Percentiles rank a stretch among this genome's conserved stretches.
Evolutionary conservation across 2,888 invertebrate genomes (phyloP).

Genomic region (Synergus umbraculus): DNA sequence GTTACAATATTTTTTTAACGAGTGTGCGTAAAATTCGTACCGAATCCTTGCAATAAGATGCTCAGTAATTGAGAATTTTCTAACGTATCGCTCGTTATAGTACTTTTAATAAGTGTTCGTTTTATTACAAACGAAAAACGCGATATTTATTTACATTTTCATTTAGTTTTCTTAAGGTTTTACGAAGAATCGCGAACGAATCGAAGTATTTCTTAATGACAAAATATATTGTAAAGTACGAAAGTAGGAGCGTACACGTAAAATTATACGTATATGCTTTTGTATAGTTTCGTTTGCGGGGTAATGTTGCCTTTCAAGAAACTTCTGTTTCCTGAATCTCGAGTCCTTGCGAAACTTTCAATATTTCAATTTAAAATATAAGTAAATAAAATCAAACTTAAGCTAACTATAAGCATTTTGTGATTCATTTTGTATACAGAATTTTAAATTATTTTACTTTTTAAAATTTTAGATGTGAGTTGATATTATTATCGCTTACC

Average conservation of each 20-base stretch:
- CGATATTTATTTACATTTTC: slow-evolving; percentile 40
- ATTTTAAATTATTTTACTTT: slow-evolving; percentile 12
- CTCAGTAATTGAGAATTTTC: slow-evolving; percentile 27
- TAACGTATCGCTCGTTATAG: slow-evolving; percentile 31
- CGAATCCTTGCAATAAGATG: slow-evolving; percentile 36
- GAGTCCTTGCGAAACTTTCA: slow-evolving; percentile 18
- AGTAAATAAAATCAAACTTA: slow-evolving; percentile 29
- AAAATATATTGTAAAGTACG: slow-evolving; percentile 35
- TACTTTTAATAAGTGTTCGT: slow-evolving; percentile 37
- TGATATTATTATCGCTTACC: slow-evolving; percentile 17
- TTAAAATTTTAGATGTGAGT: neutral
- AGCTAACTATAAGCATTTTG: slow-evolving; percentile 28
- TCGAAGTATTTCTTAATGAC: slow-evolving; percentile 26
- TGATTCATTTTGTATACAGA: slow-evolving; percentile 25
- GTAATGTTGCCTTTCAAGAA: neutral
- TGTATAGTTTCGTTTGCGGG: slow-evolving; percentile 19
- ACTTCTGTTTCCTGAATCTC: slow-evolving; percentile 25
- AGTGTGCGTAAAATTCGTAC: slow-evolving; percentile 29
- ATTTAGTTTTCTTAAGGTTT: slow-evolving; percentile 30
- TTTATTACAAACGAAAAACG: slow-evolving; percentile 21
- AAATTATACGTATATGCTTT: slow-evolving; percentile 20
- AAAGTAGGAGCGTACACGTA: slow-evolving; percentile 33
- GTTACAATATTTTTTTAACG: slow-evolving; percentile 17
- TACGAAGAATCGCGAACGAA: slow-evolving; percentile 23
- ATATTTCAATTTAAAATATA: slow-evolving; percentile 1